These are phyloP conservation scores for Erebia epiphron DNA, from an alignment of 2,888 invertebrate genomes.

Conservation along the genomic window DNA sequence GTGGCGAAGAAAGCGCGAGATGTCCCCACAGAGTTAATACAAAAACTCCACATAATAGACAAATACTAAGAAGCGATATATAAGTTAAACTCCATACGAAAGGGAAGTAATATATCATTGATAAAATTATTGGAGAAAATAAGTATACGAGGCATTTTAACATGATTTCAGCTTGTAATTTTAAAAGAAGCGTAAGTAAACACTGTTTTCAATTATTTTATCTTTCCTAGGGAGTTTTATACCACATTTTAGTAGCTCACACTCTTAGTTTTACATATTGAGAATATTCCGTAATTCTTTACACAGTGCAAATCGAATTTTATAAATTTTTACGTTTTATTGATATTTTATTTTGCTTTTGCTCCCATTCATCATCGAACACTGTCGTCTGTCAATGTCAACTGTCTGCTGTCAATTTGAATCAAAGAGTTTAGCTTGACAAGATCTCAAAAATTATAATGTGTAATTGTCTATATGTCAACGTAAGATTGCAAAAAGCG, in stretches of 20 bases:
- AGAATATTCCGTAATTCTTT: not conserved
- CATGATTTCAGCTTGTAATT: constrained; percentile 51
- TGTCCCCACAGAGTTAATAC: constrained; percentile 83
- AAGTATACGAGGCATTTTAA: constrained; percentile 58
- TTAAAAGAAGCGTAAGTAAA: constrained; percentile 11
- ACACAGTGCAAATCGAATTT: not conserved
- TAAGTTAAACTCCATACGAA: constrained; percentile 60
- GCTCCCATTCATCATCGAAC: not conserved
- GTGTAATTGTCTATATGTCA: no score
- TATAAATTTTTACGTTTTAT: not conserved
- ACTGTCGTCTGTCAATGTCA: not conserved
- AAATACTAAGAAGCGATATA: constrained; percentile 57
- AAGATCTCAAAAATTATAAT: no score
- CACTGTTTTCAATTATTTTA: not conserved
- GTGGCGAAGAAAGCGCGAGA: constrained; percentile 84
- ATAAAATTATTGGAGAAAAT: constrained; percentile 55
- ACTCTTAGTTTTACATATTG: not conserved
- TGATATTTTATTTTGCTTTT: constrained; percentile 12
- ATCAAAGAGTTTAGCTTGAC: no score
- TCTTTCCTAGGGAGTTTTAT: not conserved
- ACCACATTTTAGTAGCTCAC: constrained; percentile 22
- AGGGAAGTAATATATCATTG: constrained; percentile 65
- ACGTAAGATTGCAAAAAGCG: no score
- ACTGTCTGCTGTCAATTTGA: no score
- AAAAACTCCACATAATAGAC: constrained; percentile 59